Conservation (phyloP, 2,797 vertebrate species). For the Balearica regulorum region DNA sequence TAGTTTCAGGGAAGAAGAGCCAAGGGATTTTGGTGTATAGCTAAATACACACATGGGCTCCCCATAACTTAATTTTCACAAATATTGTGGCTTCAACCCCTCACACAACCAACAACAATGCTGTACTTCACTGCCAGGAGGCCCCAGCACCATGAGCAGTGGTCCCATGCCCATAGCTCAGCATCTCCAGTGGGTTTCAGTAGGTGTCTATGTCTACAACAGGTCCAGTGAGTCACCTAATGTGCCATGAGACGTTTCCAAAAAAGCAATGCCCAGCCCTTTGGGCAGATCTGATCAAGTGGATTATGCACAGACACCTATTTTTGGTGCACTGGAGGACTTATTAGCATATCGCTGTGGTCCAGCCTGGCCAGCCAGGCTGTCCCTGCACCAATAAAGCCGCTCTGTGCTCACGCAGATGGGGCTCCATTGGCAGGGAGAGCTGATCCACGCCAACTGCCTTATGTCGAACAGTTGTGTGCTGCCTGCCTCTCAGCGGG, state of each 20-base stretch:
- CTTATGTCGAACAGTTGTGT: accelerated
- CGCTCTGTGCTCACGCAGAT: not conserved
- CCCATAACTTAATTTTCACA: not conserved
- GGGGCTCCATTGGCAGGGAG: not conserved
- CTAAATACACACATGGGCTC: not conserved
- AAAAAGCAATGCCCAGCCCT: not conserved
- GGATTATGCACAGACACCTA: not conserved
- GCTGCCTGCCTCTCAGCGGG: not conserved
- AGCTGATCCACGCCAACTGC: accelerated
- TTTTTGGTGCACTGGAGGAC: not conserved
- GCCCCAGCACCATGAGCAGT: not conserved
- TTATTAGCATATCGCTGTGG: not conserved
- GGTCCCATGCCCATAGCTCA: not conserved
- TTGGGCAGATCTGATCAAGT: not conserved
- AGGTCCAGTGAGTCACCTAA: not conserved
- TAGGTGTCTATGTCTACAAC: not conserved
- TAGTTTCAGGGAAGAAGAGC: not conserved
- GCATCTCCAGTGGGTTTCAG: not conserved
- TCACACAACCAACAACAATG: not conserved
- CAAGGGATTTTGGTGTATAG: not conserved
- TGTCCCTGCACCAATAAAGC: not conserved
- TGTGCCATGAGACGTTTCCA: accelerated
- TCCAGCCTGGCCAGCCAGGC: not conserved
- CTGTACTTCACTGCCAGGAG: not conserved
- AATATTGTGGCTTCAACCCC: not conserved